Evolutionary conservation across 2,797 vertebrate genomes (phyloP).

Genomic region (Anomalospiza imberbis): DNA sequence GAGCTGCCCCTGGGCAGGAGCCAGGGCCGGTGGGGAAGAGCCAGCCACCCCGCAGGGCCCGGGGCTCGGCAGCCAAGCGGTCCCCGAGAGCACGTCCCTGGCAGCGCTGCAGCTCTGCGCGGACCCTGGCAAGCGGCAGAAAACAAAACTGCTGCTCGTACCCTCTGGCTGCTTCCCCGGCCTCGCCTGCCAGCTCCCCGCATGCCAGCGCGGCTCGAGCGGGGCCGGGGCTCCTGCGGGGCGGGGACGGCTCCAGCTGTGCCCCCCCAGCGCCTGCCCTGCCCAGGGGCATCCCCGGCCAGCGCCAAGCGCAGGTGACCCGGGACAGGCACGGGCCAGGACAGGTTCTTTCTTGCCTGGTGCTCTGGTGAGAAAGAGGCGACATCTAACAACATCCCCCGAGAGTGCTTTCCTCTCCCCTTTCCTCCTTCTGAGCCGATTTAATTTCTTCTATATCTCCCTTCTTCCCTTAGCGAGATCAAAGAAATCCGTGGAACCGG

Average conservation of each 20-base stretch:
- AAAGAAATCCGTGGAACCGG: background rate
- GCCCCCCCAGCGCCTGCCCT: background rate
- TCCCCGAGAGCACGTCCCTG: background rate
- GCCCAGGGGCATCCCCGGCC: background rate
- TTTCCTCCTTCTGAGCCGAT: background rate
- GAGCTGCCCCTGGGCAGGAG: background rate
- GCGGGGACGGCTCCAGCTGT: background rate
- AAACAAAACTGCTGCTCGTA: conserved; percentile 3
- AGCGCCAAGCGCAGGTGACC: background rate
- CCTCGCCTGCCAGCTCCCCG: background rate
- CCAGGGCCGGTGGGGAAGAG: background rate
- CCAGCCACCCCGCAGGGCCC: background rate
- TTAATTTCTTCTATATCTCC: background rate
- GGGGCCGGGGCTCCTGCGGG: background rate
- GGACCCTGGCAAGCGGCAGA: background rate
- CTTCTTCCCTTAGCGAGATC: background rate
- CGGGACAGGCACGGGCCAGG: background rate
- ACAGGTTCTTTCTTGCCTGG: background rate
- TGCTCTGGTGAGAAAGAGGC: background rate
- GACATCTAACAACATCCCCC: background rate
- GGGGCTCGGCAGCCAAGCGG: background rate
- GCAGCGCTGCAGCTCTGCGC: background rate
- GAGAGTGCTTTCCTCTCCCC: background rate
- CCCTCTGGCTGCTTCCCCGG: conserved; percentile 6
- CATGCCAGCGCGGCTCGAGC: background rate